Conservation (phyloP, 2,797 vertebrate genomes). For the Periophthalmus magnuspinnatus region DNA sequence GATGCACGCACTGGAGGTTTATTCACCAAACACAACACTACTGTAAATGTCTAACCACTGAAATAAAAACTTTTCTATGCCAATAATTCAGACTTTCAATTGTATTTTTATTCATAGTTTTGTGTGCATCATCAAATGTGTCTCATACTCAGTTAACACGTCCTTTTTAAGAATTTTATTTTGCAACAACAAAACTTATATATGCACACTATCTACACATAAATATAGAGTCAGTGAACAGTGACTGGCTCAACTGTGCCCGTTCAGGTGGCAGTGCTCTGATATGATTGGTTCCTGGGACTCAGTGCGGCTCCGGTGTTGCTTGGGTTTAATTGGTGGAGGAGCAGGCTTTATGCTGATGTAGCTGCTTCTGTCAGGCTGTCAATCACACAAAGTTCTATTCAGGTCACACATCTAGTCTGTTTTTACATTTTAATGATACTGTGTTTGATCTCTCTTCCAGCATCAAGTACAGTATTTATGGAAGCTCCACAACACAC, state of each 20-base stretch:
- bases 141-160: background rate
- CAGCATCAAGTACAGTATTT: background rate
- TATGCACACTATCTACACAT: slow-evolving; percentile 44
- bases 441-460: background rate
- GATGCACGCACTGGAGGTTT: slow-evolving; percentile 60
- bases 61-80: slow-evolving; percentile 63
- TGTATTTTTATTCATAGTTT: background rate
- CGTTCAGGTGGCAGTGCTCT: slow-evolving; percentile 43
- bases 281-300: slow-evolving; percentile 45
- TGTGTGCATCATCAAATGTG: background rate
- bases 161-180: background rate
- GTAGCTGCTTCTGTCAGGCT: slow-evolving; percentile 70
- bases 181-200: background rate
- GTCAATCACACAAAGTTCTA: slow-evolving; percentile 30
- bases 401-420: slow-evolving; percentile 5
- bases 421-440: background rate
- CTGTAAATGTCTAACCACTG: slow-evolving; percentile 70
- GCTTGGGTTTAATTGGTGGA: slow-evolving; percentile 74
- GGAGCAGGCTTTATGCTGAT: slow-evolving; percentile 46
- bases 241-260: slow-evolving; percentile 45
- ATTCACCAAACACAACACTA: slow-evolving; percentile 46
- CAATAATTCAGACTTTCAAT: background rate
- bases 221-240: background rate
- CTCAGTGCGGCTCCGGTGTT: slow-evolving; percentile 65
- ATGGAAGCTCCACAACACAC: background rate